Percentiles rank a stretch among this genome's conserved stretches.
These are phyloP conservation scores for Phyllotreta cruciferae DNA, from an alignment of 2,888 invertebrate genomes.

Conservation along the genomic window DNA sequence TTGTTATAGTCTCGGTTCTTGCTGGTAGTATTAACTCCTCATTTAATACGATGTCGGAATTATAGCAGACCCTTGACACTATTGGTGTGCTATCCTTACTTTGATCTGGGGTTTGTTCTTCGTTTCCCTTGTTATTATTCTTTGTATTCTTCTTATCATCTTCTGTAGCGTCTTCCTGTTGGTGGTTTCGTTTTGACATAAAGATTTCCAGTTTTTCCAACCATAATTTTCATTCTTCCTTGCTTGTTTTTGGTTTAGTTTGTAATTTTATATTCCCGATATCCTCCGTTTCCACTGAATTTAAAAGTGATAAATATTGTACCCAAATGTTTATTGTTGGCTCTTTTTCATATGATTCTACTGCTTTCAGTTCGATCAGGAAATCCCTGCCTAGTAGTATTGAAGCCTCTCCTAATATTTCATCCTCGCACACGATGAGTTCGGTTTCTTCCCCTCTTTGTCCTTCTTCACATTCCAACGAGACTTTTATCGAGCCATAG, in stretches of 20 bases:
- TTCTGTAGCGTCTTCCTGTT: too few species aligned
- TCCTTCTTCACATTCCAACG: too few species aligned
- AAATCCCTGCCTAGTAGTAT: not conserved
- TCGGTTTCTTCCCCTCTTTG: not conserved
- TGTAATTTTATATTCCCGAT: too few species aligned
- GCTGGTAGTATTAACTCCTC: not conserved
- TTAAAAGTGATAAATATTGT: not conserved
- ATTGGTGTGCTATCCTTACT: too few species aligned
- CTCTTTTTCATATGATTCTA: not conserved
- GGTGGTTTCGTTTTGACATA: too few species aligned
- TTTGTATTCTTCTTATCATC: too few species aligned
- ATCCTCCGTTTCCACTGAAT: not conserved
- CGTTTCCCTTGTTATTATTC: too few species aligned
- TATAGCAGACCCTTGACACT: too few species aligned
- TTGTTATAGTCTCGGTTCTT: not conserved
- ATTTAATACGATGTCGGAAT: too few species aligned
- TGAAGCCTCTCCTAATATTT: slow-evolving; percentile 4
- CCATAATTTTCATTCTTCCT: not conserved
- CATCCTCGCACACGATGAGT: slow-evolving; percentile 1
- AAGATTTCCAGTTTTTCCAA: too few species aligned
- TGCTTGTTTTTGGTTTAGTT: not conserved
- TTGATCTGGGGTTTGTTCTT: too few species aligned
- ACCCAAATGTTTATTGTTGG: not conserved
- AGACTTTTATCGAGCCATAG: not conserved
- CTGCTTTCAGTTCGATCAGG: not conserved